Conservation (phyloP, 2,797 vertebrate genomes). For the Characodon lateralis region DNA sequence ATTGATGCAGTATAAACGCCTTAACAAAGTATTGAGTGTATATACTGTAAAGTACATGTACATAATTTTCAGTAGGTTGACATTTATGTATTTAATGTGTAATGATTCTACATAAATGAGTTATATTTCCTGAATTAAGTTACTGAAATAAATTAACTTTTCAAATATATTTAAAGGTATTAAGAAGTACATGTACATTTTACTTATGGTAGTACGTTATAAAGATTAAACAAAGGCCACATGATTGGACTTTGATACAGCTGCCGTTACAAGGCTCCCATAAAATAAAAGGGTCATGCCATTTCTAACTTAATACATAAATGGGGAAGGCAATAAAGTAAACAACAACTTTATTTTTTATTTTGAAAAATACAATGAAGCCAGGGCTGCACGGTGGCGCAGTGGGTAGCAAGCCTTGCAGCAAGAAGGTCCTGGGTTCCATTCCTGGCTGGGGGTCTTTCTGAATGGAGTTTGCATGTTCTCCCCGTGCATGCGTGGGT, state of each 20-base stretch:
- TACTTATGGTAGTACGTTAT: slow-evolving; percentile 1
- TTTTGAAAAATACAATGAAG: too few species aligned
- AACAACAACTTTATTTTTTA: too few species aligned
- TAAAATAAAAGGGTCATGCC: neutral
- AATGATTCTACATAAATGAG: neutral
- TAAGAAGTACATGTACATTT: too few species aligned
- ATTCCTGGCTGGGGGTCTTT: too few species aligned
- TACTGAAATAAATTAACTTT: neutral
- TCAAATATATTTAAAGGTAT: neutral
- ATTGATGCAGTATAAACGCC: neutral
- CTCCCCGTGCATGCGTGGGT: too few species aligned
- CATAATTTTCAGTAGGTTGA: neutral
- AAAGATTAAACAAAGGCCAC: neutral
- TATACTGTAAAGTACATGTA: neutral
- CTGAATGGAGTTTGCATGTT: too few species aligned
- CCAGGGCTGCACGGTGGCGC: too few species aligned
- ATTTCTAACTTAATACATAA: neutral
- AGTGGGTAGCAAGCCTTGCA: too few species aligned
- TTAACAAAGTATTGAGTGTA: neutral
- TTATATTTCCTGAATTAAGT: neutral
- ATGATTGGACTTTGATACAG: slow-evolving; percentile 20
- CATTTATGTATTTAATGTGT: neutral
- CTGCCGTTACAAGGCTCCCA: neutral
- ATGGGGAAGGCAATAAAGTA: too few species aligned
- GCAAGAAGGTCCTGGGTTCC: too few species aligned